A percentile compares a stretch with the other conserved stretches of the same genome.
These are phyloP conservation scores for Eilema sororculum DNA, from an alignment of 2,888 invertebrate species.

Conservation along the genomic window DNA sequence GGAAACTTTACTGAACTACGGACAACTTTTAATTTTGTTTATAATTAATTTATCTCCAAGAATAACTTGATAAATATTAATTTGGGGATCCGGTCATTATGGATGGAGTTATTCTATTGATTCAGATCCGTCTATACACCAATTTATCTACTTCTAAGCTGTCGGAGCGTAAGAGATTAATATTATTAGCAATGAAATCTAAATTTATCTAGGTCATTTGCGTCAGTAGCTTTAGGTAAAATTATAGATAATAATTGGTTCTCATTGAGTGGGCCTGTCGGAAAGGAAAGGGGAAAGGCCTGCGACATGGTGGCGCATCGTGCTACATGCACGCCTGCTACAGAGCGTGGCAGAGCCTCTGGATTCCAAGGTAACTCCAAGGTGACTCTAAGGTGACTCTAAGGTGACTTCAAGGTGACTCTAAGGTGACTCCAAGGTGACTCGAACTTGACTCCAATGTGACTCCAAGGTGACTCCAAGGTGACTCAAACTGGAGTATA, in stretches of 20 bases:
- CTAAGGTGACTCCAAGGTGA: too few relatives aligned
- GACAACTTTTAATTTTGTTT: conserved; percentile 12
- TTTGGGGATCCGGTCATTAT: conserved; percentile 8
- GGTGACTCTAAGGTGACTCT: too few relatives aligned
- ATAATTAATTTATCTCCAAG: conserved; percentile 11
- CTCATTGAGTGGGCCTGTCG: background rate
- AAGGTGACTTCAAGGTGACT: too few relatives aligned
- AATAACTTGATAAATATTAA: conserved; percentile 15
- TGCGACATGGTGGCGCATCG: too few relatives aligned
- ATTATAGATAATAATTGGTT: background rate
- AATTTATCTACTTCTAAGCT: conserved; percentile 3
- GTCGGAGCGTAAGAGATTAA: conserved; percentile 9
- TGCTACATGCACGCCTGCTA: too few relatives aligned
- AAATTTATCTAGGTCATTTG: background rate
- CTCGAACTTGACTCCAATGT: too few relatives aligned
- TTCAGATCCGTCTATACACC: conserved; percentile 5
- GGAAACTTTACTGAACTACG: conserved; percentile 9
- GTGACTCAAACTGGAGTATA: too few relatives aligned
- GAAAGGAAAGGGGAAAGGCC: background rate
- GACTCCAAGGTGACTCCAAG: too few relatives aligned
- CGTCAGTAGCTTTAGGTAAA: background rate
- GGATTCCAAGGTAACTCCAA: too few relatives aligned
- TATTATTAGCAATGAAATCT: background rate
- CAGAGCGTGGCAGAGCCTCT: too few relatives aligned
- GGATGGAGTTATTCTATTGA: conserved; percentile 10